Evolutionary conservation across 2,888 invertebrate species (phyloP), one percentile per base, ranked within the genome.

Genomic region (Meiosimyza decipiens): DNA sequence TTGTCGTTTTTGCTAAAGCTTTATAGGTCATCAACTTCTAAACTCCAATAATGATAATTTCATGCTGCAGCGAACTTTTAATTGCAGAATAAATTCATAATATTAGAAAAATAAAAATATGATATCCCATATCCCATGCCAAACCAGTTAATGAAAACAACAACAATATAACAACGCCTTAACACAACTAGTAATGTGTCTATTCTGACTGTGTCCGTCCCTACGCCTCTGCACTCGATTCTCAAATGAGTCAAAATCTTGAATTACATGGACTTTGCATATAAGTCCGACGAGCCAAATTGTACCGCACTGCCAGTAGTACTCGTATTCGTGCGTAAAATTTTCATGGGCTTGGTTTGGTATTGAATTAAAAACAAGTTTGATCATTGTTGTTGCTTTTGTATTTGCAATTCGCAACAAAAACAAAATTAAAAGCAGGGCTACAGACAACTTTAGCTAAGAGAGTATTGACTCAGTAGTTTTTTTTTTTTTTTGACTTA

Each of bases 321-420:
- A 60, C 50, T 62, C 62, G 69, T 69, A 68, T 60, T 62, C 62
- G 69, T 69, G 69, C 69, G 69, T 69, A 69, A 69, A 69, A 69
- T 62, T 69, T 69, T 69, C 69, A 69, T 69, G 69, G 69, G 60
- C 69, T 69, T 69, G 69, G 60, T 62, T 60, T 62, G 69, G 69
- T 69, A 69, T 69, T 69, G 69, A 69, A 69, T 69, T 69, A 40
- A 51, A 69, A 69, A 69, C 69, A 66, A 16, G 66, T 66, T 66
- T 65, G 13, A n/a, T 13, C 15, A 6, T 13, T 51, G 3, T 57
- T 12, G 13, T 63, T 9, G 22, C n/a, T 18, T 6, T 40, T 40
- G 40, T 40, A 9, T 6, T 9, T 40, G 40, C 40, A 40, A 40
- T 40, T 40, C 4, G 50, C 13, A 65, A 52, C 52, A 65, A 22